These are phyloP conservation scores for Cyphomyrus plagiostoma DNA, from an alignment of 2,113 vertebrate species.

Conservation along the genomic window DNA sequence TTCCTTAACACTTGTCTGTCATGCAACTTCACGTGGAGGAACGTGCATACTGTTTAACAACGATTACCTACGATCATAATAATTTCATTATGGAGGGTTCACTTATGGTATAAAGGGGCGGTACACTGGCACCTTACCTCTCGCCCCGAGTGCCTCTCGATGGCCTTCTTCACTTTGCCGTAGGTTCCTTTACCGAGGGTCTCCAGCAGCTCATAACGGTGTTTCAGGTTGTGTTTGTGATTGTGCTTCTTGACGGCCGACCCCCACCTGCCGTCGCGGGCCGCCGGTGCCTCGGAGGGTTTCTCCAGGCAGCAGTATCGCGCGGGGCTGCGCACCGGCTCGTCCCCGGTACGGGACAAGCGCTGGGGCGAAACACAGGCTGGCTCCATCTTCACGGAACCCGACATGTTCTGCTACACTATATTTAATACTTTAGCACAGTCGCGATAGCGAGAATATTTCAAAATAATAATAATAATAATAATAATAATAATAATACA, in stretches of 20 bases:
- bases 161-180: conserved; percentile 94
- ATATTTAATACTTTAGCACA: neutral
- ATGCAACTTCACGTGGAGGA: neutral
- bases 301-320: conserved; percentile 15
- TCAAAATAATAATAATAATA: neutral
- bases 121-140: conserved; percentile 69
- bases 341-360: neutral
- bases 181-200: conserved; percentile 94
- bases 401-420: neutral
- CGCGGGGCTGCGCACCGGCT: neutral
- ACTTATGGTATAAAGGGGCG: neutral
- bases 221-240: conserved; percentile 97
- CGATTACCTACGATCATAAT: neutral
- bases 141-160: conserved; percentile 88
- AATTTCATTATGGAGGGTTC: neutral
- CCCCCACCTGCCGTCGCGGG: conserved; percentile 55
- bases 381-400: conserved; percentile 3
- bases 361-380: neutral
- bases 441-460: neutral
- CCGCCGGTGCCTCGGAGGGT: conserved; percentile 32
- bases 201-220: conserved; percentile 95
- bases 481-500: neutral
- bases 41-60: neutral
- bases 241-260: conserved; percentile 90
- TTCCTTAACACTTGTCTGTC: neutral